phyloP scores from a whole-genome alignment of 2,888 invertebrate genomes.

The Dasypogon diadema region DNA sequence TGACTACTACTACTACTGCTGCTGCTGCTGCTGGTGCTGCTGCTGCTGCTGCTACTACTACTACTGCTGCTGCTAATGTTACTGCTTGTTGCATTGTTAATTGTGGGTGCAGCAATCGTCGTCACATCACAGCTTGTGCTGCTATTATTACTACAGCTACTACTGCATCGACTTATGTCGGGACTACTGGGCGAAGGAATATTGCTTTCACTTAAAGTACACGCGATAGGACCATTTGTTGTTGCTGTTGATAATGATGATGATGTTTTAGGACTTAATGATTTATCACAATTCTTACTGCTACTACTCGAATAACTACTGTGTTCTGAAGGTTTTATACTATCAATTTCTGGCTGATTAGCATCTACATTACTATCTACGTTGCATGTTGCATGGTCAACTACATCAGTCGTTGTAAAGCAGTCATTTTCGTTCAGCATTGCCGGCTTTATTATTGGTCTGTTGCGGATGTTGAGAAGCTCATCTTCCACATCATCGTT shows the following conservation, averaged over 20 bases:
- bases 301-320: slow-evolving; percentile 47
- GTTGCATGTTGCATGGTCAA: slow-evolving; percentile 22
- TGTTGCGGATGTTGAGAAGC: slow-evolving; percentile 52
- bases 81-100: neutral
- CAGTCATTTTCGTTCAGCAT: slow-evolving; percentile 49
- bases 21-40: neutral
- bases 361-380: slow-evolving; percentile 44
- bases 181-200: slow-evolving; percentile 59
- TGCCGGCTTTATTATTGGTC: slow-evolving; percentile 49
- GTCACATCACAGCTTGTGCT: slow-evolving; percentile 51
- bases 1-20: neutral
- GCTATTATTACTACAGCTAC: slow-evolving; percentile 52
- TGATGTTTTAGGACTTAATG: slow-evolving; percentile 32
- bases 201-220: slow-evolving; percentile 42
- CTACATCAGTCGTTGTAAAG: slow-evolving; percentile 48
- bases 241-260: slow-evolving; percentile 63
- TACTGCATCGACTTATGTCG: slow-evolving; percentile 60
- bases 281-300: slow-evolving; percentile 42
- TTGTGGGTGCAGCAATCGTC: slow-evolving; percentile 22
- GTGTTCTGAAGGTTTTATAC: slow-evolving; percentile 41
- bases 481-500: slow-evolving; percentile 56
- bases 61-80: slow-evolving; percentile 13
- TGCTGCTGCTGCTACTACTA: slow-evolving; percentile 1
- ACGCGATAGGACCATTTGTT: slow-evolving; percentile 44
- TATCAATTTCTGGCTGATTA: slow-evolving; percentile 37